Conservation (phyloP, 64 coral and sea anemone genomes). For the Montipora foliosa region DNA sequence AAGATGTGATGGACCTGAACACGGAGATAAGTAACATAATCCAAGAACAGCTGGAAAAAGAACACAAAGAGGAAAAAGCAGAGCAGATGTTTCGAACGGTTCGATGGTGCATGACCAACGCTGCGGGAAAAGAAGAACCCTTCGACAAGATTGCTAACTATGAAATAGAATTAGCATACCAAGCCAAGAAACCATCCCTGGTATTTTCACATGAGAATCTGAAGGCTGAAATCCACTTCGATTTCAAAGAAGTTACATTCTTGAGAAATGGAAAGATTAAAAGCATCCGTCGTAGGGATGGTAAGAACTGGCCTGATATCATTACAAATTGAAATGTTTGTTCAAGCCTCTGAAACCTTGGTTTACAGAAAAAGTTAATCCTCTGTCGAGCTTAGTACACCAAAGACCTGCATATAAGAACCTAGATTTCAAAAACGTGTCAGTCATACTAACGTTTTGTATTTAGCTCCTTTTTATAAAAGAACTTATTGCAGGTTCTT, state of each 20-base stretch:
- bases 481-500: too few relatives aligned
- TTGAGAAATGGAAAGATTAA: constrained; percentile 31
- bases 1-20: constrained; percentile 33
- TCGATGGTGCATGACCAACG: constrained; percentile 1
- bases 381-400: too few relatives aligned
- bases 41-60: background rate
- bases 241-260: constrained; percentile 1
- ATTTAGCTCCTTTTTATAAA: too few relatives aligned
- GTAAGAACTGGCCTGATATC: background rate
- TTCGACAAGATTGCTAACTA: constrained; percentile 34
- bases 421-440: too few relatives aligned
- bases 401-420: too few relatives aligned
- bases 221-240: constrained; percentile 43
- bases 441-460: too few relatives aligned
- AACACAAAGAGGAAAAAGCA: constrained; percentile 4
- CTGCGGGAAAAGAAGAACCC: background rate
- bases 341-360: too few relatives aligned
- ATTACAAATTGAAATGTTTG: too few relatives aligned
- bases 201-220: constrained; percentile 11
- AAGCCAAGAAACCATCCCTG: constrained; percentile 5
- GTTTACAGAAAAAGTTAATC: too few relatives aligned
- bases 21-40: background rate
- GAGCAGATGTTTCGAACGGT: constrained; percentile 23
- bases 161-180: constrained; percentile 30
- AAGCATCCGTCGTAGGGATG: constrained; percentile 17